phyloP scores from a whole-genome alignment of 1,140 invertebrate species.

The Idris sp. region DNA sequence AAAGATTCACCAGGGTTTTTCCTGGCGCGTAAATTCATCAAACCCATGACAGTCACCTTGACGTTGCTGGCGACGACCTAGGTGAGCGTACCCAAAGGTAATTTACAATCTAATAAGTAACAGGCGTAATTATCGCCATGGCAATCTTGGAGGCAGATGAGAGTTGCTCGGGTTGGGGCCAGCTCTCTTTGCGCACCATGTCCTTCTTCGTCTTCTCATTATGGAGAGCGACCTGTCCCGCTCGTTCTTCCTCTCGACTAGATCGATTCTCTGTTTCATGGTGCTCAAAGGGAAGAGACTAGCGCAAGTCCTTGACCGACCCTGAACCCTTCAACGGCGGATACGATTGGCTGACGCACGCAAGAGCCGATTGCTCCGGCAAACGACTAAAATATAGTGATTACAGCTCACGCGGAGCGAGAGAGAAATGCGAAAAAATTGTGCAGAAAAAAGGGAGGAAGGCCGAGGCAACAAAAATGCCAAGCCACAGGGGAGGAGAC shows the following conservation, averaged over 20 bases:
- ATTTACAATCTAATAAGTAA: slow-evolving; percentile 67
- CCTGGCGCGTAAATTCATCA: slow-evolving; percentile 50
- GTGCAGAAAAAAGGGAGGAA: slow-evolving; percentile 7
- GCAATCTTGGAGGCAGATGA: slow-evolving; percentile 59
- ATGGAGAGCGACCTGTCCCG: slow-evolving; percentile 38
- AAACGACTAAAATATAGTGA: slow-evolving; percentile 72
- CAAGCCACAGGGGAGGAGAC: slow-evolving; percentile 4
- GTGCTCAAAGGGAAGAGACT: slow-evolving; percentile 52
- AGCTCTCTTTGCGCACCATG: slow-evolving; percentile 2
- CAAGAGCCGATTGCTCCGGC: slow-evolving; percentile 67
- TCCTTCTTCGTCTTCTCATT: slow-evolving; percentile 50
- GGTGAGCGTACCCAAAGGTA: slow-evolving; percentile 48
- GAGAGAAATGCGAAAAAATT: slow-evolving; percentile 37
- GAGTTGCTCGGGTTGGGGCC: slow-evolving; percentile 9
- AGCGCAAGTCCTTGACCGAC: slow-evolving; percentile 74
- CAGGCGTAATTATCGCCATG: slow-evolving; percentile 65
- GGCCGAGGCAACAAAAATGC: not conserved
- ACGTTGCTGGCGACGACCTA: slow-evolving; percentile 46
- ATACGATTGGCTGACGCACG: slow-evolving; percentile 65
- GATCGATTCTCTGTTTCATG: slow-evolving; percentile 60
- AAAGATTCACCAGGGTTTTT: slow-evolving; percentile 37
- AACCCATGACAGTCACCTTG: slow-evolving; percentile 50
- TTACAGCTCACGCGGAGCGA: slow-evolving; percentile 57
- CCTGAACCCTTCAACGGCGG: slow-evolving; percentile 70
- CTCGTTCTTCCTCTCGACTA: slow-evolving; percentile 43